phyloP scores from a whole-genome alignment of 2,113 vertebrate species.

The Pseudonaja textilis region DNA sequence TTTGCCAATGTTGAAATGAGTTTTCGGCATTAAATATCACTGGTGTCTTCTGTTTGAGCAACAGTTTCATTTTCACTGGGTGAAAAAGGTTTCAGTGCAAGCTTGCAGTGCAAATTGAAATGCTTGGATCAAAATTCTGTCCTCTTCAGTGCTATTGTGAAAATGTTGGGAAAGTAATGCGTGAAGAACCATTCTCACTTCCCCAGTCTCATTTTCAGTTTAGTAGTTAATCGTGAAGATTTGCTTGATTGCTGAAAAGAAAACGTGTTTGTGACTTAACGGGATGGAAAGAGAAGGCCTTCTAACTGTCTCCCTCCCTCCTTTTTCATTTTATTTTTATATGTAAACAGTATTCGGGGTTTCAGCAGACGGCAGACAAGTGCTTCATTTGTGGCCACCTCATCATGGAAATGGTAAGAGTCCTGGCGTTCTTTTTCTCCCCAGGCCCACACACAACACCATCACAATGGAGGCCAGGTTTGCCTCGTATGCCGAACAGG shows the following conservation, averaged over 20 bases:
- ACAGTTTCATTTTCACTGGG: background rate
- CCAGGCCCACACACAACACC: background rate
- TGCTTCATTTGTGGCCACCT: conserved; percentile 98
- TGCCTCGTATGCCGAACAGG: background rate
- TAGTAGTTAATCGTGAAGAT: background rate
- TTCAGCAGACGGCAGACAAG: conserved; percentile 98
- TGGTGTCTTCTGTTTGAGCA: background rate
- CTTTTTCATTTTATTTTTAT: background rate
- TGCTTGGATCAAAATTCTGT: background rate
- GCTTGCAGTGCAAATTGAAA: background rate
- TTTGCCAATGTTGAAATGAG: background rate
- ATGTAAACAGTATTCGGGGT: conserved; percentile 93
- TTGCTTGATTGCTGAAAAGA: background rate
- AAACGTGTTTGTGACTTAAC: background rate
- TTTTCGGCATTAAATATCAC: background rate
- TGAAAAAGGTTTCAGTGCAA: background rate
- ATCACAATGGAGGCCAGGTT: background rate
- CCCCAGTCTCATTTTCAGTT: background rate
- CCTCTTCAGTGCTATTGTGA: background rate
- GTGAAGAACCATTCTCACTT: background rate
- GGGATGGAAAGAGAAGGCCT: background rate
- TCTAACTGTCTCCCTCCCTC: background rate
- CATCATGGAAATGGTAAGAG: conserved; percentile 99
- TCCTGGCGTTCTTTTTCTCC: background rate
- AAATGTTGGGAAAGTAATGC: background rate